These are phyloP conservation scores for Heliornis fulica DNA, from an alignment of 2,113 vertebrate species.

Conservation along the genomic window DNA sequence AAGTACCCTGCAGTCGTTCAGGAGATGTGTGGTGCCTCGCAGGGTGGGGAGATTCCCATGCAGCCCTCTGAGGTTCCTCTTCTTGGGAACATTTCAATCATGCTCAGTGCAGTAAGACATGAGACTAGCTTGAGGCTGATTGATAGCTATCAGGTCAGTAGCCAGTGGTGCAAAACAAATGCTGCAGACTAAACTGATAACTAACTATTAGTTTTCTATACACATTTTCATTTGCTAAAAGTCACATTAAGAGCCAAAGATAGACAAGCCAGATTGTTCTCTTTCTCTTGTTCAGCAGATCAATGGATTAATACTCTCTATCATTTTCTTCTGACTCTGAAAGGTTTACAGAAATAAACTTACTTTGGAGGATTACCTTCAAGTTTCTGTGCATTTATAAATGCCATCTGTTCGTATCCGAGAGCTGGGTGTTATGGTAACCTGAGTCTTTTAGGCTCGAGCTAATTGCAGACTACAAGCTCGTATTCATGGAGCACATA, in stretches of 20 bases:
- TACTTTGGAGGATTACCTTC: slow-evolving; percentile 53
- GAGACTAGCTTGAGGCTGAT: background rate
- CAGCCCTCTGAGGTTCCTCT: background rate
- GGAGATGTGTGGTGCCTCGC: background rate
- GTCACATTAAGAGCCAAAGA: background rate
- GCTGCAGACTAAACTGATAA: background rate
- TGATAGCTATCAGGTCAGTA: background rate
- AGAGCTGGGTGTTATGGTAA: slow-evolving; percentile 61
- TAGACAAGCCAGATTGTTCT: background rate
- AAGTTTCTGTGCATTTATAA: slow-evolving; percentile 35
- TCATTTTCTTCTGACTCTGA: background rate
- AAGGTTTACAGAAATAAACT: slow-evolving; percentile 49
- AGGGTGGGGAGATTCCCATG: background rate
- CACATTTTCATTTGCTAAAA: background rate
- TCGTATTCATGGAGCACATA: background rate
- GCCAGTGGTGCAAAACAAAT: background rate
- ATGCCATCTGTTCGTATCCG: slow-evolving; percentile 37
- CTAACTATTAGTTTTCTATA: background rate
- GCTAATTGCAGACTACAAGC: slow-evolving; percentile 21
- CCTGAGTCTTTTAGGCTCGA: background rate
- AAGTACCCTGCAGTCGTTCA: background rate
- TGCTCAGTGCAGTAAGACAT: background rate
- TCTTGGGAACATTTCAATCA: background rate
- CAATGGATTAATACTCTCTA: background rate
- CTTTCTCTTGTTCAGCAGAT: background rate